A percentile compares a stretch with the other conserved stretches of the same genome.
These are phyloP conservation scores for Drosophila meridiana DNA, from an alignment of 2,888 invertebrate species.

Conservation along the genomic window DNA sequence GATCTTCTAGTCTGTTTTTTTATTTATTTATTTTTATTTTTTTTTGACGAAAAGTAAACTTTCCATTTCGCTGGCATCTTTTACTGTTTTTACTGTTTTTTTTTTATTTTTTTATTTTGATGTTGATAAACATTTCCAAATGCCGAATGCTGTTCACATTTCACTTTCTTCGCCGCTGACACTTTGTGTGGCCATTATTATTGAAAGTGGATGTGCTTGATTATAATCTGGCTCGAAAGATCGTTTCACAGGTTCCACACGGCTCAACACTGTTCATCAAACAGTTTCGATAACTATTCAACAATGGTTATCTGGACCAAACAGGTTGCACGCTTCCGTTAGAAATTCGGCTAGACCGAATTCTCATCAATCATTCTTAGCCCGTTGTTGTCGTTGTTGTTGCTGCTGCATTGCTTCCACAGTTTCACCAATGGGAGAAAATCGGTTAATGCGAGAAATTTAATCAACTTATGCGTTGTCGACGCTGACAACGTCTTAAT, in stretches of 20 bases:
- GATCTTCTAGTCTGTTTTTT: conserved; percentile 46
- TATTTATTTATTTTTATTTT: background rate
- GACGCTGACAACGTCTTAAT: conserved; percentile 63
- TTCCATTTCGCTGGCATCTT: conserved; percentile 67
- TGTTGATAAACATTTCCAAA: conserved; percentile 65
- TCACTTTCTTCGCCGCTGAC: conserved; percentile 68
- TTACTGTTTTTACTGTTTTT: conserved; percentile 38
- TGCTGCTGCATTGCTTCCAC: conserved; percentile 36
- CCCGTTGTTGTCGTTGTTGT: conserved; percentile 17
- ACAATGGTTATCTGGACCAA: conserved; percentile 40
- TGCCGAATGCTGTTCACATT: conserved; percentile 63
- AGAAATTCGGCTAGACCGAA: conserved; percentile 53
- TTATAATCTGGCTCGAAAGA: conserved; percentile 65
- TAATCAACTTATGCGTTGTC: conserved; percentile 75
- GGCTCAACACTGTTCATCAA: background rate
- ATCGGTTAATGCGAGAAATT: conserved; percentile 79
- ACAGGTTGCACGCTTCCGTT: conserved; percentile 61
- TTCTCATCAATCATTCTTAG: conserved; percentile 76
- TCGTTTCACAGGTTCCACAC: conserved; percentile 25
- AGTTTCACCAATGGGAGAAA: conserved; percentile 72
- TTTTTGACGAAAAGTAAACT: conserved; percentile 51
- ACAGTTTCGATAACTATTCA: background rate
- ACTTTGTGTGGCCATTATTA: conserved; percentile 65
- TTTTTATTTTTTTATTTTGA: conserved; percentile 5
- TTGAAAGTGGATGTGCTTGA: conserved; percentile 70